Evolutionary conservation across 2,888 invertebrate species (phyloP).

Genomic region (Drosophila kuntzei): DNA sequence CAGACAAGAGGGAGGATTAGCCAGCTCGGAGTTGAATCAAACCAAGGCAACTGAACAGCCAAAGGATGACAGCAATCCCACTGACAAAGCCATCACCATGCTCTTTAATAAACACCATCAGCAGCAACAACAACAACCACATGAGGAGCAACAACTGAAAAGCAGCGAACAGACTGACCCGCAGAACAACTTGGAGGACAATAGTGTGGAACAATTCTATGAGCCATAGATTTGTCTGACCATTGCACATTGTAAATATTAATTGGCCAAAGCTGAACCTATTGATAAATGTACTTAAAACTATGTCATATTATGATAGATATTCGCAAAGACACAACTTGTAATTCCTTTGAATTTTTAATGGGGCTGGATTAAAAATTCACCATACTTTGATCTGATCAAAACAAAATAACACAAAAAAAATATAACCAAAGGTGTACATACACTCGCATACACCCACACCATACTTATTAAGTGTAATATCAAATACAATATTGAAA

Average conservation of each 20-base stretch:
- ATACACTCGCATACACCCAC: constrained; percentile 17
- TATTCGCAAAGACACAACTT: constrained; percentile 29
- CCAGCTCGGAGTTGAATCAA: constrained; percentile 51
- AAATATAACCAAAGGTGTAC: constrained; percentile 8
- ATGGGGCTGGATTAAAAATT: constrained; percentile 85
- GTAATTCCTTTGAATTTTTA: constrained; percentile 81
- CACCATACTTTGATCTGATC: constrained; percentile 74
- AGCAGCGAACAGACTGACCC: constrained; percentile 46
- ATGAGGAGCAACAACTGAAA: constrained; percentile 35
- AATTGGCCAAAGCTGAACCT: constrained; percentile 38
- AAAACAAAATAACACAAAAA: constrained; percentile 27
- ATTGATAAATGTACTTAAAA: constrained; percentile 36
- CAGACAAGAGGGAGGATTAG: background rate
- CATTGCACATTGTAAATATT: constrained; percentile 60
- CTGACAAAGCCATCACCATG: constrained; percentile 75
- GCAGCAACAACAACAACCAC: constrained; percentile 22
- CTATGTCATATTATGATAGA: constrained; percentile 22
- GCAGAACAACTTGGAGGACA: constrained; percentile 47
- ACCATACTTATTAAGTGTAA: constrained; percentile 40
- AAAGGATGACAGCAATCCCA: constrained; percentile 54
- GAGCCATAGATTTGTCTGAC: constrained; percentile 39
- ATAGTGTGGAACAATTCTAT: constrained; percentile 65
- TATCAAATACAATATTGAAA: constrained; percentile 39
- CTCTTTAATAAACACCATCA: constrained; percentile 66
- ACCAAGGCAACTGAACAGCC: constrained; percentile 43